These are phyloP conservation scores for Macrochelys suwanniensis DNA, from an alignment of 2,797 vertebrate genomes.

Conservation along the genomic window DNA sequence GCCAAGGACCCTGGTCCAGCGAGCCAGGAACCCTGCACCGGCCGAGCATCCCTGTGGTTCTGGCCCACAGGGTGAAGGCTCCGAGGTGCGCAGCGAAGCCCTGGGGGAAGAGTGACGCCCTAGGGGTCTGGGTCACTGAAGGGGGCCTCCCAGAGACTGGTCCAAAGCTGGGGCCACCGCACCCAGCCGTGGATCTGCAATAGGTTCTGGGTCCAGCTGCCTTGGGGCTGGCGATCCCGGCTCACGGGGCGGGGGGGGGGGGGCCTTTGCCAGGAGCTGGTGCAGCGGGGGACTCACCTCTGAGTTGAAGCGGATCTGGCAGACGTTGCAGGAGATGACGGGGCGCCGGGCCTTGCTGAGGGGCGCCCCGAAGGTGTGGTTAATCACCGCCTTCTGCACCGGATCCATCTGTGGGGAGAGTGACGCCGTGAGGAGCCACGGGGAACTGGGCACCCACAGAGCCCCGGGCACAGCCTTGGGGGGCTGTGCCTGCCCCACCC, in stretches of 20 bases:
- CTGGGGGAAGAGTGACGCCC: too few species aligned
- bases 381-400: constrained; percentile 93
- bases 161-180: too few species aligned
- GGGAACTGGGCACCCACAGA: constrained; percentile 1
- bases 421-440: constrained; percentile 43
- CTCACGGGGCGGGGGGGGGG: too few species aligned
- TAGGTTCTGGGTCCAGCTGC: background rate
- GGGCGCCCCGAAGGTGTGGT: constrained; percentile 91
- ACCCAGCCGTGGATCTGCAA: too few species aligned
- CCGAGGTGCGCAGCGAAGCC: too few species aligned
- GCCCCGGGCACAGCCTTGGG: too few species aligned
- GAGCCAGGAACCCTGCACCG: background rate
- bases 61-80: too few species aligned
- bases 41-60: too few species aligned
- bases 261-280: too few species aligned
- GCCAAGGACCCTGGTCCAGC: background rate
- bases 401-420: constrained; percentile 90
- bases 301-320: constrained; percentile 97
- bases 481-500: background rate
- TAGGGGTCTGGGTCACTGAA: too few species aligned
- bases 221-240: too few species aligned
- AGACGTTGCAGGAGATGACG: constrained; percentile 96
- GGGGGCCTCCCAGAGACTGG: too few species aligned
- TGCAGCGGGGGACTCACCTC: constrained; percentile 83
- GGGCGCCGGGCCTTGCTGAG: constrained; percentile 91